Conservation (phyloP, 2,888 invertebrate genomes). For the Aradus depressus region DNA sequence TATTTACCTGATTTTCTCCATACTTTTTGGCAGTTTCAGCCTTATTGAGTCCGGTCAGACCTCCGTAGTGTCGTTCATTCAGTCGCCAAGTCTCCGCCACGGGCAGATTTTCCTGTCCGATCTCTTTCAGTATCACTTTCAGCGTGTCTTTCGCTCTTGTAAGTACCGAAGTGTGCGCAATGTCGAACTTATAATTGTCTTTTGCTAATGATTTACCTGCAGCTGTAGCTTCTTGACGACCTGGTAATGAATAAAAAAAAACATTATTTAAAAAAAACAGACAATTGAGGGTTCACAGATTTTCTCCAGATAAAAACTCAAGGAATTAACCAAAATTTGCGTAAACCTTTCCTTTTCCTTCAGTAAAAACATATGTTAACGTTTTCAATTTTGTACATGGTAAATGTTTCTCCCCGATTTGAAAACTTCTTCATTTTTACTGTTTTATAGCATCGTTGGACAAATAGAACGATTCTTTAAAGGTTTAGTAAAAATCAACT, state of each 20-base stretch:
- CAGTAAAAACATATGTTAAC: too few relatives aligned
- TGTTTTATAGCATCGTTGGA: too few relatives aligned
- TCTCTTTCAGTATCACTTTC: conserved; percentile 52
- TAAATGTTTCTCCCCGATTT: too few relatives aligned
- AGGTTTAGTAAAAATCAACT: too few relatives aligned
- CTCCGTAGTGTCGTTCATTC: conserved; percentile 81
- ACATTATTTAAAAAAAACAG: conserved; percentile 5
- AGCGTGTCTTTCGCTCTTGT: conserved; percentile 67
- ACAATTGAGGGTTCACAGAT: too few relatives aligned
- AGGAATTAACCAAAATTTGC: too few relatives aligned
- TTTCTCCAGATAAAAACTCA: too few relatives aligned
- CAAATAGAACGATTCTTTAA: too few relatives aligned
- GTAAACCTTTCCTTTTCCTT: too few relatives aligned
- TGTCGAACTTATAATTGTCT: conserved; percentile 59
- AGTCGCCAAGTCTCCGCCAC: conserved; percentile 66
- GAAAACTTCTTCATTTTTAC: too few relatives aligned
- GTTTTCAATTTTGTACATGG: too few relatives aligned
- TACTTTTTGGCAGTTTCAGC: conserved; percentile 73
- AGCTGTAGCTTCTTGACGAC: conserved; percentile 52
- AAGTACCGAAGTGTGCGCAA: conserved; percentile 69
- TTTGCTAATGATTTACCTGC: conserved; percentile 64
- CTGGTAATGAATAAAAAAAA: conserved; percentile 36
- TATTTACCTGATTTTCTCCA: conserved; percentile 63
- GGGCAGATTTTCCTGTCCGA: conserved; percentile 55
- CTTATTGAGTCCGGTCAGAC: conserved; percentile 74